Evolutionary conservation across 2,797 vertebrate genomes (phyloP), one percentile per base, ranked within the genome.

Genomic region (Melanotaenia pygmaea): DNA sequence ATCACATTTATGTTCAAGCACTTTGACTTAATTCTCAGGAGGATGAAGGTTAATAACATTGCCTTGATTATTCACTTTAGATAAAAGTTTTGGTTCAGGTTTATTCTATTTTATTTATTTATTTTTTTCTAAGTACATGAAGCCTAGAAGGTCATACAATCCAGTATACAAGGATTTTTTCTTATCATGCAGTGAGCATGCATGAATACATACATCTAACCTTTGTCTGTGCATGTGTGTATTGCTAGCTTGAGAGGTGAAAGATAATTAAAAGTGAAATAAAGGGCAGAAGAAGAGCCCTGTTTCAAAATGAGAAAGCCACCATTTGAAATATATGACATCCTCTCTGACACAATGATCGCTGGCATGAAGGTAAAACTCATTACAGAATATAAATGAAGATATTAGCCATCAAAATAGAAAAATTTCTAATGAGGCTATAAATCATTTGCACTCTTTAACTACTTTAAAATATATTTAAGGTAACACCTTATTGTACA

Each of bases 371-470:
- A 86, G 76, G 77, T 82, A 67, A 83, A 90, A 88, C 79, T 88
- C 77, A 88, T 92, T 87, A 87, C 61, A 51, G 79, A 67, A 84
- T 86, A 85, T 79, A 86, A 86, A 91, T 83, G 80, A 81, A 79
- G 75, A 82, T 84, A 74, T 85, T 79, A 85, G 64, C 64, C 79
- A 70, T 88, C 86, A 87, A 89, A 88, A 86, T 88, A 82, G 75
- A 69, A 82, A 68, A 9, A 70, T 65, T 70, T 80, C 62, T 79
- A 72, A 87, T 75, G 76, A 84, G 77, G 32, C 38, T 14, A 88
- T 90, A 76, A 78, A 86, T 91, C 86, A 77, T 70, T 28, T 53
- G 40, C 43, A 18, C 77, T 70, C 64, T 80, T 84, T 81, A 81
- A 79, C 70, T 82, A 76, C 53, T 63, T 60, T 79, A 35, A 71